A percentile compares a stretch with the other conserved stretches of the same genome.
phyloP scores from a whole-genome alignment of 2,113 vertebrate species.

The Agapornis roseicollis region DNA sequence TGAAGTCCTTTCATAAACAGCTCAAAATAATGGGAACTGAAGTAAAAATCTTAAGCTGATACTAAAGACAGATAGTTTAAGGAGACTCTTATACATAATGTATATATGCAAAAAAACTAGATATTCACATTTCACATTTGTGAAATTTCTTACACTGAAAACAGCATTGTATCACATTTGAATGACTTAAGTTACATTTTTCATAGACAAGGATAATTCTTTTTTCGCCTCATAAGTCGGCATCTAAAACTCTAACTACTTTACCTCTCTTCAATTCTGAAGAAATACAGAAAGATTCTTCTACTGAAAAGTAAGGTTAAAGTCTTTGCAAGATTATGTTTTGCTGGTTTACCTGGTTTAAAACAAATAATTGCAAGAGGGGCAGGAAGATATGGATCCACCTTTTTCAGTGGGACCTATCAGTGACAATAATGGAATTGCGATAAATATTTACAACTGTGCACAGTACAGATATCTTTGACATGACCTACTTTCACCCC shows the following conservation, averaged over 20 bases:
- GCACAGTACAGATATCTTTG: constrained; percentile 15
- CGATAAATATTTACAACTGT: constrained; percentile 58
- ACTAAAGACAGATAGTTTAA: background rate
- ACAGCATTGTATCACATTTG: background rate
- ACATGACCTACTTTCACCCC: constrained; percentile 42
- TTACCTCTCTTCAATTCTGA: background rate
- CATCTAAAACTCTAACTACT: background rate
- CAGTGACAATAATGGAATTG: background rate
- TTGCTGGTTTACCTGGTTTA: background rate
- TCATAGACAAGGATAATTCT: background rate
- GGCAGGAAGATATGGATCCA: background rate
- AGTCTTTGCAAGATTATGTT: background rate
- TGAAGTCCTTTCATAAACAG: background rate
- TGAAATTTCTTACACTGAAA: background rate
- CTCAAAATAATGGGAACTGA: background rate
- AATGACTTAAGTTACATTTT: background rate
- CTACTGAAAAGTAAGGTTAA: background rate
- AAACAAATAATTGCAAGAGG: background rate
- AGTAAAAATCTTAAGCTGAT: background rate
- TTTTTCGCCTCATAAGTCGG: background rate
- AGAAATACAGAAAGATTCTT: background rate
- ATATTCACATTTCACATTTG: background rate
- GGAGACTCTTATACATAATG: background rate
- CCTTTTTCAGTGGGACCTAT: background rate
- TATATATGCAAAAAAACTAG: background rate